Conservation (phyloP, 1,140 invertebrate species). For the Littorina saxatilis region DNA sequence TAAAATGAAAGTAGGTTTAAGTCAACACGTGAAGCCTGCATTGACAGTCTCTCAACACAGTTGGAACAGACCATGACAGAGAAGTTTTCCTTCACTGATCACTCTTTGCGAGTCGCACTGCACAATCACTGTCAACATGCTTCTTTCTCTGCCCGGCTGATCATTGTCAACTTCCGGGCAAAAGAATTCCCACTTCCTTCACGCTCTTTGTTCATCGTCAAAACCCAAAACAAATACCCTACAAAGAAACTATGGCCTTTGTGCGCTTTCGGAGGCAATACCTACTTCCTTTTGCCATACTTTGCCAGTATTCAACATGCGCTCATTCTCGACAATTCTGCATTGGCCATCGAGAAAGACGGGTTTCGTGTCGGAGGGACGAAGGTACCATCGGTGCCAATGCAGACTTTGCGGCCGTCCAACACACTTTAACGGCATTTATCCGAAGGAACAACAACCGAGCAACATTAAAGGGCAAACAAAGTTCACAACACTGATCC, state of each 20-base stretch:
- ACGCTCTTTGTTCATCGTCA: background rate
- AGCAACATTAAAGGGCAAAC: background rate
- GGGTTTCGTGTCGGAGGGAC: background rate
- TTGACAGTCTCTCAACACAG: too few species aligned
- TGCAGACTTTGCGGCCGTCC: background rate
- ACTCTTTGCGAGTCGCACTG: too few species aligned
- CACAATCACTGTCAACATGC: too few species aligned
- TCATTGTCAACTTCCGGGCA: too few species aligned
- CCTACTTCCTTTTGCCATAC: background rate
- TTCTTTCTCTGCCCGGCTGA: too few species aligned
- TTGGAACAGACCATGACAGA: too few species aligned
- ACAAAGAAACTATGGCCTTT: background rate
- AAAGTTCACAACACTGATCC: background rate
- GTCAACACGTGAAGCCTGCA: too few species aligned
- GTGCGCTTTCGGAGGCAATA: background rate
- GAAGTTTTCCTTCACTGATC: too few species aligned
- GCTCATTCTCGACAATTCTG: background rate
- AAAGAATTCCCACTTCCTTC: too few species aligned
- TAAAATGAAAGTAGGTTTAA: too few species aligned
- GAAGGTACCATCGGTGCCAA: constrained; percentile 4
- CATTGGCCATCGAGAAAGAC: constrained; percentile 8
- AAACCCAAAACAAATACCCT: background rate
- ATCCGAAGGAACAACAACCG: background rate
- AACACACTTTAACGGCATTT: background rate
- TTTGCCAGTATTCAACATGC: too few species aligned